Base-by-base conservation (phyloP, 2,888 invertebrate species). In the Philhelius pedissequus region DNA sequence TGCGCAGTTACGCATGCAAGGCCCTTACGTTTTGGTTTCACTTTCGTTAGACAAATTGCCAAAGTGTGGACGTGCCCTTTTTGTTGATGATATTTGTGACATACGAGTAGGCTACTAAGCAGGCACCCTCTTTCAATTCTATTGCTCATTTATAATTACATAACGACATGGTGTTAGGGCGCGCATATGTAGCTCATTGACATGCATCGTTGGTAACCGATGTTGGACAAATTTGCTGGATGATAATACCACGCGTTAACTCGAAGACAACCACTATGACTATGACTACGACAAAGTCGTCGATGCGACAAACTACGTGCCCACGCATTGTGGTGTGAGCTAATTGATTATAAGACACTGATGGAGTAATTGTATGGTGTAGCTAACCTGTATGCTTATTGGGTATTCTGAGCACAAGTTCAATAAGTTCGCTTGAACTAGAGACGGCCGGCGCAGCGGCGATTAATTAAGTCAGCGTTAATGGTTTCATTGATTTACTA, bases 401-500 rank as follows among this genome's bases (percentile, higher is more conserved):
- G 58, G 70, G 69, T 75, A 84, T 84, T 84, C 83, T 15, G 45
- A 20, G 38, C 83, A 79, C 75, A 52, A 54, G 70, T 71, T 79
- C 79, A 84, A 66, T 75, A 66, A 69, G 64, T 75, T 79, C 66
- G 58, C 83, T 79, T 79, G 83, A 84, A 83, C 82, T 74, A 83
- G 73, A 78, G 82, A 78, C 73, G 18, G 50, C n/a, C n/a, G n/a
- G n/a, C n/a, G n/a, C 30, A 73, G 66, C 60, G 38, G 35, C 22
- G 11, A 60, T 32, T 22, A 30, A 58, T 64, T 35, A 22, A 48
- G 56, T 66, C 50, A 64, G 27, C 38, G 52, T 52, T 64, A 45
- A 58, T 68, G 35, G 40, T 22, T 64, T 30, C 38, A 32, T 50
- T 43, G 32, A 48, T 52, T 66, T 54, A 43, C 56, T n/a, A 54